phyloP scores from a whole-genome alignment of 2,888 invertebrate genomes.

The Strigamia transsilvanica region DNA sequence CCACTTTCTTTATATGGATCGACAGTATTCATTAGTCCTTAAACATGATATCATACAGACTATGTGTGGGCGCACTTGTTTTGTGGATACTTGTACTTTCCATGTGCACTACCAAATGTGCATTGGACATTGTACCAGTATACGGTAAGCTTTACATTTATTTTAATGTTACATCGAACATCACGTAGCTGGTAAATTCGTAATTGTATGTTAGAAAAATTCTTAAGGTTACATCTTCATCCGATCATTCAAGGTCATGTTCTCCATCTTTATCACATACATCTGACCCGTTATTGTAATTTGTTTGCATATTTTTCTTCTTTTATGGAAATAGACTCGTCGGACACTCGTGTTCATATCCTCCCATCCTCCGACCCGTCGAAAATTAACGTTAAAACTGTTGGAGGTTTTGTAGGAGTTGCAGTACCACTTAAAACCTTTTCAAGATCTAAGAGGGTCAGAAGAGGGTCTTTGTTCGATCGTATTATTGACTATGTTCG shows the following conservation, averaged over 20 bases:
- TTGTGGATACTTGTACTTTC: conserved; percentile 27
- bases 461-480: conserved; percentile 4
- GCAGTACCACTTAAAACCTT: background rate
- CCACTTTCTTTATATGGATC: conserved; percentile 14
- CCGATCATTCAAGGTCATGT: conserved; percentile 17
- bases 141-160: conserved; percentile 5
- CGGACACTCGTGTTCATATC: background rate
- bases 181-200: background rate
- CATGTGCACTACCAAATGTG: conserved; percentile 13
- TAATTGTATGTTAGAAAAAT: background rate
- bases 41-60: background rate
- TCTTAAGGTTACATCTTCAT: background rate
- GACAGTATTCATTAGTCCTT: background rate
- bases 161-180: background rate
- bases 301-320: background rate
- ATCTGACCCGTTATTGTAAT: background rate
- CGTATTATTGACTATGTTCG: conserved; percentile 13
- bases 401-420: conserved; percentile 3
- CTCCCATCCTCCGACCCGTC: background rate
- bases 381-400: background rate
- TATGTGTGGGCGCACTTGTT: conserved; percentile 6
- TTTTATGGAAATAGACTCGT: background rate
- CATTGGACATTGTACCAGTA: conserved; percentile 28
- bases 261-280: background rate
- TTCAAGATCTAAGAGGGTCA: conserved; percentile 1